Evolutionary conservation across 2,888 invertebrate species (phyloP).

Genomic region (Macrosoma leucophasiata): DNA sequence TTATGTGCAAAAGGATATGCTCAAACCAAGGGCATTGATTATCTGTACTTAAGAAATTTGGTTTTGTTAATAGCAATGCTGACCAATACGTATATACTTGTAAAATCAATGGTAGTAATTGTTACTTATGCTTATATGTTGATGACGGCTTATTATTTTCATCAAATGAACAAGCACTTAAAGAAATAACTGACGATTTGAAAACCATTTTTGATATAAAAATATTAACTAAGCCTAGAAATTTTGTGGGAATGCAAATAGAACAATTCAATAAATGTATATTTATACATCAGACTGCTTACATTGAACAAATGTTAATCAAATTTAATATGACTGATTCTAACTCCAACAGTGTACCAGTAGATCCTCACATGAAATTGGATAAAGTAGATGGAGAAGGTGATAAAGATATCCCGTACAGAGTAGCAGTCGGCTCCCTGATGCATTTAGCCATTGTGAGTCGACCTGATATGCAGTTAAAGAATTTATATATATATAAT

Average conservation of each 20-base stretch:
- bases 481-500: constrained; percentile 8
- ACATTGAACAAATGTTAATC: neutral
- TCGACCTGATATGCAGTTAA: constrained; percentile 13
- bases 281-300: neutral
- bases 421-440: constrained; percentile 13
- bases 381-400: too few relatives aligned
- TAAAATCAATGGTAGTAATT: constrained; percentile 4
- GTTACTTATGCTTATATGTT: constrained; percentile 11
- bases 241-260: too few relatives aligned
- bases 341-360: neutral
- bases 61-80: constrained; percentile 9
- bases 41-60: constrained; percentile 10
- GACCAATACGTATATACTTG: constrained; percentile 13
- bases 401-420: constrained; percentile 10
- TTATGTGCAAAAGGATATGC: constrained; percentile 27
- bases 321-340: constrained; percentile 2
- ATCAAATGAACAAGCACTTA: too few relatives aligned
- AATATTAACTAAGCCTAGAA: too few relatives aligned
- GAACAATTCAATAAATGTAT: neutral
- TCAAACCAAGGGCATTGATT: constrained; percentile 17
- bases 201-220: too few relatives aligned
- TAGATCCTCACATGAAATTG: neutral
- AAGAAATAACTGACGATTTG: too few relatives aligned
- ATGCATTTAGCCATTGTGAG: constrained; percentile 14
- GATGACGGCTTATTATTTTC: too few relatives aligned